Base-by-base conservation (phyloP, 2,113 vertebrate species). In the Trichomycterus rosablanca region DNA sequence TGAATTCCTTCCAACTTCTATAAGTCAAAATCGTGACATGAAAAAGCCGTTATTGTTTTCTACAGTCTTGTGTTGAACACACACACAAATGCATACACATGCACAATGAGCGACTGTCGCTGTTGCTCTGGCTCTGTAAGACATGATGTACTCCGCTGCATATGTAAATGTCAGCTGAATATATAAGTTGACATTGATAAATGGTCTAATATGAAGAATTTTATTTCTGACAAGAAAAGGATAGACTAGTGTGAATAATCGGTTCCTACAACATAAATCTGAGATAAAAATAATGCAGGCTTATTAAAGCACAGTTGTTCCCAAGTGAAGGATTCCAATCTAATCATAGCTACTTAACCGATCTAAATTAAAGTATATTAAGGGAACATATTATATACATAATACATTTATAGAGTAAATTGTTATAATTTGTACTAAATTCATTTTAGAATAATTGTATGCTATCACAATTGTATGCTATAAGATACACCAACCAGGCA, bases 141-240 rank as follows among this genome's bases (percentile, higher is more conserved):
- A 67, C 80, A 68, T 35, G 74, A 55, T 19, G 63, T 40, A 64
- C 65, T 43, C 74, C 67, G 64, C 68, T 70, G 70, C 79, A 74
- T 78, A 78, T 81, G 80, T 78, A 81, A 76, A 81, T 83, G 75
- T 75, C 75, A 73, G 52, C 22, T 49, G 52, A 75, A 75, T 68
- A 68, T 73, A 50, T 72, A 67, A 74, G 60, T 59, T 74, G 79
- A 84, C 80, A 20, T 26, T 84, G 83, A 84, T 74, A 77, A 84
- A 85, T 66, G 76, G 9, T 72, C 68, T 59, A 30, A 22, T 20
- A 59, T 67, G 63, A 68, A 49, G 63, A 44, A 75, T 71, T 35
- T 66, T 44, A 56, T 61, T 66, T 60, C 42, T 23, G 50, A 23
- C 22, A 37, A n/a, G n/a, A n/a, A n/a, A n/a, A n/a, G n/a, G n/a